Evolutionary conservation across 2,113 vertebrate species (phyloP), one percentile per base, ranked within the genome.

Genomic region (Campylomormyrus numenius): DNA sequence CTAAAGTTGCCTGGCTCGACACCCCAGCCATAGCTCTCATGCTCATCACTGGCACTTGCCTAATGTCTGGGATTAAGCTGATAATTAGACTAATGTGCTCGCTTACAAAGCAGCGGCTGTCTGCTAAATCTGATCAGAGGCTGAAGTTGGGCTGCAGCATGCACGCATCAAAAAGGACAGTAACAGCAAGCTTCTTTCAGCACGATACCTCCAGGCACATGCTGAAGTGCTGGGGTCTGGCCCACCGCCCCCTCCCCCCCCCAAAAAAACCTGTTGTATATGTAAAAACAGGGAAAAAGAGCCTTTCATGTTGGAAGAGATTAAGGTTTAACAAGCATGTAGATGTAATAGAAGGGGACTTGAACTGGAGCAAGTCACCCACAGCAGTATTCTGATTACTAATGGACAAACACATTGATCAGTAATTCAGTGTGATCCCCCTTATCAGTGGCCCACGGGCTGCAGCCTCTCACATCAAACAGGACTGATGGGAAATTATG

Each of bases 401-500:
- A 77, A 90, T 52, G 49, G 89, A 90, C 48, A 88, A 74, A 53
- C 89, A 85, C 80, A 62, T 62, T 84, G 89, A 89, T 77, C 62
- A 24, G 58, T 74, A 48, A 90, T 90, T 53, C 62, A 70, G 21
- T 13, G 17, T 77, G 39, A 86, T 77, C 62, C 89, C 27, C 31
- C 31, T 77, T 77, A 77, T 91, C 90, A 77, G 58, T 74, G 42
- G 42, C 46, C 87, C 58, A 53, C n/a, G 70, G 89, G 48, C 94
- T 94, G 92, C 90, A 92, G 94, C 92, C 93, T 91, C 92, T 95
- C 94, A 92, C 92, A 94, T 96, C 94, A 95, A 94, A 94, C 89
- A 92, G 93, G 94, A 95, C 95, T 94, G 94, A 95, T 92, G 90
- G 93, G 95, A 95, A 96, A 94, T 62, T 94, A 93, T 95, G 95